These are phyloP conservation scores for Apostichopus japonicus DNA, from an alignment of 35 echinoderm and acorn worm species.

Conservation along the genomic window DNA sequence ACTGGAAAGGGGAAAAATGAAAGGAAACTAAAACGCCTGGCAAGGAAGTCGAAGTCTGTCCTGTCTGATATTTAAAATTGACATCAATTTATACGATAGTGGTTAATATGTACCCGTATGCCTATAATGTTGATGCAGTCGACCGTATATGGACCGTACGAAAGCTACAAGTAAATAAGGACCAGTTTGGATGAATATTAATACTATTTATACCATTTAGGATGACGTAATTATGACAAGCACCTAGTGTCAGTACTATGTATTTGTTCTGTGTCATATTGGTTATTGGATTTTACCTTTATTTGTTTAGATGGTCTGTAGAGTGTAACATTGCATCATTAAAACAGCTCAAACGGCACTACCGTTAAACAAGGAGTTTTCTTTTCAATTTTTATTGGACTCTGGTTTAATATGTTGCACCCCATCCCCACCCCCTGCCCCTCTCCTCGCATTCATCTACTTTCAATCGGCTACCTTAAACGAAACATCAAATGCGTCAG, in stretches of 20 bases:
- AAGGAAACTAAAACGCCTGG: too few species aligned
- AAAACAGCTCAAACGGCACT: slow-evolving; percentile 33
- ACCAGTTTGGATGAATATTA: neutral
- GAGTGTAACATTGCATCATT: slow-evolving; percentile 44
- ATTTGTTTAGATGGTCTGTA: slow-evolving; percentile 49
- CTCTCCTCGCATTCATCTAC: too few species aligned
- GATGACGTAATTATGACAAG: neutral
- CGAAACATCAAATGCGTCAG: too few species aligned
- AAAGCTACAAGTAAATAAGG: neutral
- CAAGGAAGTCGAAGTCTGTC: too few species aligned
- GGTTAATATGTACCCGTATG: too few species aligned
- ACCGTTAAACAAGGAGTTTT: neutral
- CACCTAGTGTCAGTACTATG: slow-evolving; percentile 34
- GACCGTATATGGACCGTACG: neutral
- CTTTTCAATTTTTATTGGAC: too few species aligned
- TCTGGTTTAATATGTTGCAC: too few species aligned
- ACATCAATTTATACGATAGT: too few species aligned
- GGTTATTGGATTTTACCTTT: slow-evolving; percentile 51
- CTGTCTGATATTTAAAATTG: too few species aligned
- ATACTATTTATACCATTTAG: neutral
- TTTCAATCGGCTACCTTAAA: too few species aligned
- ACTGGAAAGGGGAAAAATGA: too few species aligned
- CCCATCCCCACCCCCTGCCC: too few species aligned
- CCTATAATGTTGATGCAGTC: neutral
- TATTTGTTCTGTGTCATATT: slow-evolving; percentile 31